Evolutionary conservation across 2,113 vertebrate species (phyloP).

Genomic region (Callithrix jacchus): DNA sequence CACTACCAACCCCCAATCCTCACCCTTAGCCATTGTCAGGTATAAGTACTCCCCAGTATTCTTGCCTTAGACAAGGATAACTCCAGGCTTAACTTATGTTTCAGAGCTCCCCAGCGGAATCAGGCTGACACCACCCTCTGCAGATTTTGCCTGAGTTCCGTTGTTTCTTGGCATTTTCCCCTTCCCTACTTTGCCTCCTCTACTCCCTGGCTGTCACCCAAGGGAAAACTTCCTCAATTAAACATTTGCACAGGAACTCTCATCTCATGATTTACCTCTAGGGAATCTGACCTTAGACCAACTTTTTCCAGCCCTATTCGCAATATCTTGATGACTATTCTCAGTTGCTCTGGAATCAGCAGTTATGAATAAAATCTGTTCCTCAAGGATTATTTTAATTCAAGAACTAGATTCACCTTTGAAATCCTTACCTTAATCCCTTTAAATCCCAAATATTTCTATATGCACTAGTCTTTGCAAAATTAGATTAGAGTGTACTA

Average conservation of each 20-base stretch:
- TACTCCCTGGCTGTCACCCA: neutral
- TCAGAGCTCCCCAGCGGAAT: neutral
- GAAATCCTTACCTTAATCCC: neutral
- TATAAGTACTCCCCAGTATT: neutral
- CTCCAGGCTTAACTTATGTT: neutral
- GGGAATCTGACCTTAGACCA: neutral
- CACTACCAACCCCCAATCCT: accelerated
- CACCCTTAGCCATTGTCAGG: neutral
- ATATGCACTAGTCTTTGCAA: neutral
- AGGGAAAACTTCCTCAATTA: neutral
- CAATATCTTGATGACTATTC: neutral
- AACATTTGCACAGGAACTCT: neutral
- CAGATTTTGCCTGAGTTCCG: neutral
- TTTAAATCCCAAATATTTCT: conserved; percentile 3
- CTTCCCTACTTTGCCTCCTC: neutral
- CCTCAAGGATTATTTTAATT: conserved; percentile 4
- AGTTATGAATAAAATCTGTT: neutral
- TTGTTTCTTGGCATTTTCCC: accelerated
- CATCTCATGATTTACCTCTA: neutral
- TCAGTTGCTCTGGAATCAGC: neutral
- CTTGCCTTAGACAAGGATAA: neutral
- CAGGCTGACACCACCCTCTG: neutral
- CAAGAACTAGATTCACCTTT: neutral
- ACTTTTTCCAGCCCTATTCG: neutral
- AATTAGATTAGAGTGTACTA: neutral